Evolutionary conservation across 2,888 invertebrate genomes (phyloP), one percentile per base, ranked within the genome.

Genomic region (Drosophila maculinotata): DNA sequence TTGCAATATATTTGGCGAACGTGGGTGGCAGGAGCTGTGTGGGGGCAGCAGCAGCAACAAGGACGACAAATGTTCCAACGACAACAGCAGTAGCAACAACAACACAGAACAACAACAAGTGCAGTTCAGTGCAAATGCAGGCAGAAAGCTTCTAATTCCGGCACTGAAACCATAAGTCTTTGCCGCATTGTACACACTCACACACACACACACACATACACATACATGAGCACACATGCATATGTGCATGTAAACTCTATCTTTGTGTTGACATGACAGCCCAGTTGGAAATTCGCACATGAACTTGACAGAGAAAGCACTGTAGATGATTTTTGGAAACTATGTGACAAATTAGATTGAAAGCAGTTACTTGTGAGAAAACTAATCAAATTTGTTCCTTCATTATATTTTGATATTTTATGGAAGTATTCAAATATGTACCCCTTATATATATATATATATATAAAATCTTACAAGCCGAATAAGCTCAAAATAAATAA

Each of bases 111-210:
- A 58, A n/a, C 63, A 72, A 67, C 77, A 77, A 76, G 52, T 73
- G 79, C 72, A 73, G 79, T 63, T 76, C 68, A 68, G 79, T 74
- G 86, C 78, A 86, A 86, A 83, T 86, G 86, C 87, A 82, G 80
- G 84, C 87, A 82, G 84, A 83, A 79, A 78, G 87, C 83, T 87
- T 87, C 87, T 87, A 87, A 87, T 85, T 82, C 88, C 79, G 74
- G 76, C 76, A 82, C 76, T 88, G 85, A 87, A 82, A 87, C 82
- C 88, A 87, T 87, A 87, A 87, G 87, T 87, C 87, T 87, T 87
- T 87, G 78, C 76, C 86, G 86, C 86, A 85, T 85, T 85, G 83
- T 71, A 65, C 76, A 79, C 75, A 73, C 42, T 60, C 54, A 42
- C 47, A 47, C 20, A 36, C 28, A 49, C 52, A 49, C 35, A 58